phyloP scores from a whole-genome alignment of 2,113 vertebrate species.

The Cardinalis cardinalis region DNA sequence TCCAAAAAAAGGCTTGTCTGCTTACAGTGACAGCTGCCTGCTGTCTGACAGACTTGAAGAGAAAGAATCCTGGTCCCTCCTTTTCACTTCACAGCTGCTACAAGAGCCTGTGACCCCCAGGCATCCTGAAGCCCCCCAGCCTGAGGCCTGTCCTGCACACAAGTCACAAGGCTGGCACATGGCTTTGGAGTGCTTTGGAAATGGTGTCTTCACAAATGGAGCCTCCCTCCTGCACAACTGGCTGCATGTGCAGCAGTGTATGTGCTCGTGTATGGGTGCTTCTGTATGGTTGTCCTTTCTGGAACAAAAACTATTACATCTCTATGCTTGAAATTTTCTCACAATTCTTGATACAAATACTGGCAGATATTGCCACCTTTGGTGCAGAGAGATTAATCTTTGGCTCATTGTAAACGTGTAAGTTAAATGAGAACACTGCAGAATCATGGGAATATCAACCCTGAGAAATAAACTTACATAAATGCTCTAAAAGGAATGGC shows the following conservation, averaged over 20 bases:
- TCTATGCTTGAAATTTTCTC: not conserved
- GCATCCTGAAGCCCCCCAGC: not conserved
- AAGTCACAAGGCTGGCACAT: not conserved
- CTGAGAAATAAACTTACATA: constrained; percentile 12
- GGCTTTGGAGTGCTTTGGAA: constrained; percentile 4
- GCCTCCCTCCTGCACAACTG: not conserved
- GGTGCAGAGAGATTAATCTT: not conserved
- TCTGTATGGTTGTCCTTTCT: not conserved
- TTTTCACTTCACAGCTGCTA: not conserved
- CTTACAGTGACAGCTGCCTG: not conserved
- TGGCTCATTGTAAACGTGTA: not conserved
- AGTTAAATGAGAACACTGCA: not conserved
- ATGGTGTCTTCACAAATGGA: not conserved
- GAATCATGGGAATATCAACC: not conserved
- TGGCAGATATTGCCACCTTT: not conserved
- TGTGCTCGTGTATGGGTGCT: not conserved
- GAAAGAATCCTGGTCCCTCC: not conserved
- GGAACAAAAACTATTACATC: not conserved
- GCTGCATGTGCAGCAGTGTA: not conserved
- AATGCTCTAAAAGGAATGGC: not conserved
- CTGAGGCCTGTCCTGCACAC: fast-evolving
- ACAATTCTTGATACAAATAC: not conserved
- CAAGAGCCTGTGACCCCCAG: not conserved
- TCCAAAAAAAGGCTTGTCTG: not conserved
- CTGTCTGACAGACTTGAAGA: not conserved